A percentile compares a stretch with the other conserved stretches of the same genome.
Evolutionary conservation across 2,113 vertebrate species (phyloP).

Genomic region (Daboia siamensis): DNA sequence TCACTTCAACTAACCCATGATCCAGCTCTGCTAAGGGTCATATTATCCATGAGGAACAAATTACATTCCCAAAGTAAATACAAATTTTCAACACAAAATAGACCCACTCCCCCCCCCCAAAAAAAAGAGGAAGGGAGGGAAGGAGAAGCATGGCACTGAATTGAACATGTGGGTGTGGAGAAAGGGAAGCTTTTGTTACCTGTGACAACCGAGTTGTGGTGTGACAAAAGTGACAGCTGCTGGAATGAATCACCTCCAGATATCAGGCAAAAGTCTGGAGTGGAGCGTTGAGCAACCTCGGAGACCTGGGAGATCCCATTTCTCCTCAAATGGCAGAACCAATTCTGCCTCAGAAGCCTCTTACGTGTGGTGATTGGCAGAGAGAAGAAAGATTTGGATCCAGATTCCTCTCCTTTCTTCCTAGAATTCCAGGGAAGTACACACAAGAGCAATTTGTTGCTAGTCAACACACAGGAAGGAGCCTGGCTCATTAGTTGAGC

Average conservation of each 20-base stretch:
- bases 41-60: slow-evolving; percentile 99
- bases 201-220: slow-evolving; percentile 72
- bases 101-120: slow-evolving; percentile 73
- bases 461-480: not conserved
- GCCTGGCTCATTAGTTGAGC: not conserved
- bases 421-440: not conserved
- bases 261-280: slow-evolving; percentile 56
- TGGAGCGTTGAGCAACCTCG: slow-evolving; percentile 73
- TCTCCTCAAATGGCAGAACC: slow-evolving; percentile 64
- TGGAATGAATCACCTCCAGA: slow-evolving; percentile 82
- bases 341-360: slow-evolving; percentile 63
- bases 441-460: not conserved
- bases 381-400: not conserved
- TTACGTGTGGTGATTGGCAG: not conserved
- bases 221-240: slow-evolving; percentile 89
- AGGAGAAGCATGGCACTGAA: slow-evolving; percentile 37
- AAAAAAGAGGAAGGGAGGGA: slow-evolving; percentile 32
- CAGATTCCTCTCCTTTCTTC: not conserved
- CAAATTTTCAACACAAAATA: slow-evolving; percentile 95
- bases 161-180: not conserved
- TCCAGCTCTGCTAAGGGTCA: slow-evolving; percentile 99
- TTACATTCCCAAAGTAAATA: slow-evolving; percentile 99
- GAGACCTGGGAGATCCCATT: slow-evolving; percentile 76
- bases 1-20: slow-evolving; percentile 99
- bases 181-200: slow-evolving; percentile 69